Evolutionary conservation across 1,140 invertebrate genomes (phyloP).

Genomic region (Palaemon carinicauda): DNA sequence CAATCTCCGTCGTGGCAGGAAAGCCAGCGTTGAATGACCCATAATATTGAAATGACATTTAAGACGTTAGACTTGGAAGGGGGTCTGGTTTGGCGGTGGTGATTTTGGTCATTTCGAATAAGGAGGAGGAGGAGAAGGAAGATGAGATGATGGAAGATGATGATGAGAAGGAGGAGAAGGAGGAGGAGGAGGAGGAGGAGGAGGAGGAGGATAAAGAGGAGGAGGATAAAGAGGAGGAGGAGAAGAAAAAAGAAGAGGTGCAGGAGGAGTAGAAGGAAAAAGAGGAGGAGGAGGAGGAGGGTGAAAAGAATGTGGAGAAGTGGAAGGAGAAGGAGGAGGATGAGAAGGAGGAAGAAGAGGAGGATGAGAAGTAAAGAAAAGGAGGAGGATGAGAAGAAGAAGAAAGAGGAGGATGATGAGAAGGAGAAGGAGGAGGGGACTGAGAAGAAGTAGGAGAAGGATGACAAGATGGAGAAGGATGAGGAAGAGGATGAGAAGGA

Average conservation of each 20-base stretch:
- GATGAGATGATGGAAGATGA: neutral
- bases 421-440: neutral
- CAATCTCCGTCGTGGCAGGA: too few species aligned
- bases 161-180: neutral
- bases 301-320: neutral
- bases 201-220: neutral
- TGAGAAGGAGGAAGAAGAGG: neutral
- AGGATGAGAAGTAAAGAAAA: too few species aligned
- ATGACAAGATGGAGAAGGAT: neutral
- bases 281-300: neutral
- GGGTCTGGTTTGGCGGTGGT: too few species aligned
- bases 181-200: neutral
- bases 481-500: neutral
- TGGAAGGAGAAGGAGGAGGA: neutral
- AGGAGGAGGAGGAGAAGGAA: neutral
- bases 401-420: neutral
- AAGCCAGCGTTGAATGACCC: too few species aligned
- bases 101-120: neutral
- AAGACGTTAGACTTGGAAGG: too few species aligned
- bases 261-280: neutral
- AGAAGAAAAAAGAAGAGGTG: neutral
- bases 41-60: too few species aligned
- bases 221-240: neutral
- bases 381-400: neutral
- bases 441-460: neutral